phyloP scores from a whole-genome alignment of 1,140 invertebrate species.

The Drosophila santomea region DNA sequence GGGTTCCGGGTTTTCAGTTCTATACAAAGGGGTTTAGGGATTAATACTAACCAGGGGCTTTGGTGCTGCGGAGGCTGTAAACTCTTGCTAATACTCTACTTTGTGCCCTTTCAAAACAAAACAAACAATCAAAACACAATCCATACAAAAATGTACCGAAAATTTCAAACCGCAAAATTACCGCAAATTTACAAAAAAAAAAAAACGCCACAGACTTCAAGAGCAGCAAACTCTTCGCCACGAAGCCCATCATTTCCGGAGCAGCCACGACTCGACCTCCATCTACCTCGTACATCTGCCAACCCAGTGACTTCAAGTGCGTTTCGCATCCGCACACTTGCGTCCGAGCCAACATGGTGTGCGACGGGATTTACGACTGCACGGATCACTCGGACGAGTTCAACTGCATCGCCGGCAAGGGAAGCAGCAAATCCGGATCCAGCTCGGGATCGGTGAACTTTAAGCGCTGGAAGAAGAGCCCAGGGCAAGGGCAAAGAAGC shows the following conservation, averaged over 20 bases:
- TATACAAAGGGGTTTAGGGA: constrained; percentile 18
- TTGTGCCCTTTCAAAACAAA: constrained; percentile 27
- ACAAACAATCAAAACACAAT: background rate
- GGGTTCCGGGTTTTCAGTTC: no score
- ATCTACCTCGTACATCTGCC: constrained; percentile 54
- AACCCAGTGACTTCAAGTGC: constrained; percentile 81
- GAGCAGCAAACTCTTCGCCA: constrained; percentile 46
- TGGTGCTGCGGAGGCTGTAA: constrained; percentile 8
- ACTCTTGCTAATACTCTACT: constrained; percentile 47
- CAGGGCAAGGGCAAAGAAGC: background rate
- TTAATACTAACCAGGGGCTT: constrained; percentile 50
- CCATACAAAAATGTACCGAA: background rate
- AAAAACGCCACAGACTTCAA: constrained; percentile 62
- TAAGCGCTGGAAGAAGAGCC: constrained; percentile 69
- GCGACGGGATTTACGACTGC: constrained; percentile 90
- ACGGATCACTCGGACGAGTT: constrained; percentile 90
- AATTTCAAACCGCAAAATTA: constrained; percentile 5
- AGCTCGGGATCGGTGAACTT: constrained; percentile 23
- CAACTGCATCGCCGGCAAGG: constrained; percentile 85
- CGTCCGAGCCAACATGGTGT: constrained; percentile 87
- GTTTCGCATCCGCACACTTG: constrained; percentile 85
- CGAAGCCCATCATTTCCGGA: constrained; percentile 23
- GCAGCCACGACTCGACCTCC: constrained; percentile 19
- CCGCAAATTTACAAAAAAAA: constrained; percentile 20
- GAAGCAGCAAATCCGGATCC: background rate